Percentiles rank a stretch among this genome's conserved stretches.
Conservation (phyloP, 2,113 vertebrate species). For the Baryphthengus martii region DNA sequence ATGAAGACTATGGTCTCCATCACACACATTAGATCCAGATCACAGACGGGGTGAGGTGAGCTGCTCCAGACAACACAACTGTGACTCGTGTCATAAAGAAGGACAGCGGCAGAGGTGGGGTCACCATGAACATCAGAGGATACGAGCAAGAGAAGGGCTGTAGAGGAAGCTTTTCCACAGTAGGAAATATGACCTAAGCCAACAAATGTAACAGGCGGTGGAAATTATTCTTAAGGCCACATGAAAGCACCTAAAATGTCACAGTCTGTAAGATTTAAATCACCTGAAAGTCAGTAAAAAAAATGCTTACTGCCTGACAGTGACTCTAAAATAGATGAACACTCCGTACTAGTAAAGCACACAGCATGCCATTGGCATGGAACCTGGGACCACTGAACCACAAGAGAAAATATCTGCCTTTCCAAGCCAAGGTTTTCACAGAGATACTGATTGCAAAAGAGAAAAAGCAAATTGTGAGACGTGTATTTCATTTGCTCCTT, state of each 20-base stretch:
- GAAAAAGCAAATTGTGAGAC: not conserved
- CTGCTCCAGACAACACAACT: not conserved
- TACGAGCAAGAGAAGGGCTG: fast-evolving
- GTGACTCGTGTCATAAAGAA: not conserved
- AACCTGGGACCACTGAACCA: not conserved
- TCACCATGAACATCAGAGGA: not conserved
- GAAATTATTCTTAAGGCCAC: not conserved
- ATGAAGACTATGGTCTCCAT: not conserved
- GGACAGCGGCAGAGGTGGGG: not conserved
- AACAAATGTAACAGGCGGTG: not conserved
- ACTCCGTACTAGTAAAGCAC: not conserved
- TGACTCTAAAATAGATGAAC: not conserved
- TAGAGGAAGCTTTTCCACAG: not conserved
- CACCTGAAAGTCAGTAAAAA: not conserved
- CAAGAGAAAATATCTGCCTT: not conserved
- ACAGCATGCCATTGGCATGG: not conserved
- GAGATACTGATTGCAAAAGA: not conserved
- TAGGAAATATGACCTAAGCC: not conserved
- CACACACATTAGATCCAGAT: not conserved
- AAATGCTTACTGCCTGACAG: not conserved
- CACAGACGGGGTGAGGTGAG: not conserved
- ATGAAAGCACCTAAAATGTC: not conserved
- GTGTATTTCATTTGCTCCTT: not conserved
- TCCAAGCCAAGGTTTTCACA: not conserved
- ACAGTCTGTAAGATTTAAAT: not conserved